Percentiles rank a stretch among this genome's conserved stretches.
Conservation (phyloP, 2,888 invertebrate species). For the Cephus spinipes region DNA sequence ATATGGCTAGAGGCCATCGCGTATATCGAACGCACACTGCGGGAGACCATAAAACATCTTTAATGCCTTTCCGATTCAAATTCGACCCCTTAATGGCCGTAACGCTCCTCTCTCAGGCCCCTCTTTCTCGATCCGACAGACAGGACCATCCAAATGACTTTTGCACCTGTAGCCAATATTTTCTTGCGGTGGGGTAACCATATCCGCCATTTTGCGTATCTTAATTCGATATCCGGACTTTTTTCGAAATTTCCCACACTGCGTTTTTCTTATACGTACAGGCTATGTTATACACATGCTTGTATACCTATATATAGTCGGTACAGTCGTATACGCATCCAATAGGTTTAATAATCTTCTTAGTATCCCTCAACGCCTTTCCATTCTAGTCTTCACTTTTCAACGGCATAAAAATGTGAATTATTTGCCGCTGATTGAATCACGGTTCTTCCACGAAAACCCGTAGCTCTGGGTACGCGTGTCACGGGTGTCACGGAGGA, state of each 20-base stretch:
- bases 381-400: neutral
- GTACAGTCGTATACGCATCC: neutral
- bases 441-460: constrained; percentile 17
- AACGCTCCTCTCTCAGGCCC: constrained; percentile 6
- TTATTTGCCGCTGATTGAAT: constrained; percentile 24
- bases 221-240: neutral
- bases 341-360: neutral
- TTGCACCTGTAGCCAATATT: constrained; percentile 9
- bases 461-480: neutral
- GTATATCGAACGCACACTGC: constrained; percentile 37
- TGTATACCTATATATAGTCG: neutral
- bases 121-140: neutral
- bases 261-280: neutral
- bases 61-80: constrained; percentile 58
- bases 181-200: neutral
- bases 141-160: constrained; percentile 10
- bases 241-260: neutral
- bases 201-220: neutral
- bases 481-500: neutral
- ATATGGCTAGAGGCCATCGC: constrained; percentile 46
- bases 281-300: neutral
- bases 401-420: constrained; percentile 19
- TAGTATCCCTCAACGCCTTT: neutral
- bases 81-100: constrained; percentile 43
- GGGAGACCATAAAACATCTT: constrained; percentile 56